Conservation (phyloP, 1,140 invertebrate genomes). For the Ceratitis capitata region DNA sequence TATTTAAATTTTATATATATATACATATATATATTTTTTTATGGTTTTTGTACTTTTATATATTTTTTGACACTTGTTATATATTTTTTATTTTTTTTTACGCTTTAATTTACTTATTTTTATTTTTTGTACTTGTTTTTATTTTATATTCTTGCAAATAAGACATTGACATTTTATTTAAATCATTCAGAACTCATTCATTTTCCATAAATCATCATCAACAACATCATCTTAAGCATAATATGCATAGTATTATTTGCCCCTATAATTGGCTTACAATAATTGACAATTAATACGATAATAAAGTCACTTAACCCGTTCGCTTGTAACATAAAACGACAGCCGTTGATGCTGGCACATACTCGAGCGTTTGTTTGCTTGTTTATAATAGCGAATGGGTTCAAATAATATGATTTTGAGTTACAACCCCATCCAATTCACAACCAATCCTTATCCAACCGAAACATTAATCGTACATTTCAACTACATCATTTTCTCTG, state of each 20-base stretch:
- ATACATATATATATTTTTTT: neutral
- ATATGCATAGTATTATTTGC: constrained; percentile 25
- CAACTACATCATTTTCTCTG: neutral
- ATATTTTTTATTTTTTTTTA: neutral
- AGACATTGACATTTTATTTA: neutral
- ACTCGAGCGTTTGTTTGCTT: too few relatives aligned
- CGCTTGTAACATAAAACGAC: too few relatives aligned
- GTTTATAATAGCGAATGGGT: neutral
- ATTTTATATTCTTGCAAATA: neutral
- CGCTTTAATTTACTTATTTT: neutral
- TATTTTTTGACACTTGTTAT: too few relatives aligned
- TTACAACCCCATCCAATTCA: neutral
- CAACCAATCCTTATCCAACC: neutral
- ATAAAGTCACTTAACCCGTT: constrained; percentile 26
- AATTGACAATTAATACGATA: constrained; percentile 30
- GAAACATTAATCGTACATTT: constrained; percentile 34
- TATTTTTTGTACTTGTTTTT: neutral
- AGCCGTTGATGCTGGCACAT: neutral
- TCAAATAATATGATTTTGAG: neutral
- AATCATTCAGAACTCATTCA: neutral
- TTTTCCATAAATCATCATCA: too few relatives aligned
- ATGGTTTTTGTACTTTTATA: neutral
- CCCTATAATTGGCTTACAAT: constrained; percentile 7
- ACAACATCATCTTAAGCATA: neutral
- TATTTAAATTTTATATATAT: neutral